These are phyloP conservation scores for Cladopsammia gracilis DNA, from an alignment of 64 coral and sea anemone genomes.

Conservation along the genomic window DNA sequence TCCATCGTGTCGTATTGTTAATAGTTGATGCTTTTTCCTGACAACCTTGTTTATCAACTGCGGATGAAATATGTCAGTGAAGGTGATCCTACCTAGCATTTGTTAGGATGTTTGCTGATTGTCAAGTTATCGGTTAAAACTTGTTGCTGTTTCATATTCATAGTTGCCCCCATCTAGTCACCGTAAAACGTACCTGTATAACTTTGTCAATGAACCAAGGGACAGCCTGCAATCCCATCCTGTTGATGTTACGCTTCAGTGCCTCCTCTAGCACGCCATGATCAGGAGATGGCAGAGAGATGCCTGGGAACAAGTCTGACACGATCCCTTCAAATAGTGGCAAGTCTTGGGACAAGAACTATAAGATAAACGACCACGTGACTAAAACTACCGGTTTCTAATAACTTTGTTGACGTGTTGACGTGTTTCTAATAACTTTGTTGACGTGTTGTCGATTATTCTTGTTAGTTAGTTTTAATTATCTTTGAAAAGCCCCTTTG, in stretches of 20 bases:
- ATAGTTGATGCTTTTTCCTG: no score
- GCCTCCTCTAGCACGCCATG: conserved; percentile 85
- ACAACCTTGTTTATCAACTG: no score
- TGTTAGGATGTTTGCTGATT: no score
- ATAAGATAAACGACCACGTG: background rate
- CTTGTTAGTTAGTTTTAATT: no score
- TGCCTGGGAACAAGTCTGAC: conserved; percentile 95
- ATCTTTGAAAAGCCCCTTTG: no score
- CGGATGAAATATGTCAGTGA: no score
- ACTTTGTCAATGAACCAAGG: conserved; percentile 98
- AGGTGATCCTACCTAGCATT: no score
- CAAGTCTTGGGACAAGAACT: conserved; percentile 98
- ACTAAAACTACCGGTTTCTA: background rate
- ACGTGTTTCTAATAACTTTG: no score
- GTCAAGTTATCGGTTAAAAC: background rate
- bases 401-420: background rate
- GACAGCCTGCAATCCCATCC: conserved; percentile 79
- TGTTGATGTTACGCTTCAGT: conserved; percentile 65
- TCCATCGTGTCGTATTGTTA: no score
- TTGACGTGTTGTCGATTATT: no score
- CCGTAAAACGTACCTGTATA: conserved; percentile 63
- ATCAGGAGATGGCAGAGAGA: conserved; percentile 88
- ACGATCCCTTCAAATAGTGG: conserved; percentile 98
- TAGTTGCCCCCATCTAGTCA: no score
- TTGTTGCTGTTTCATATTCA: background rate